phyloP scores from a whole-genome alignment of 2,113 vertebrate species.

The Myxocyprinus asiaticus region DNA sequence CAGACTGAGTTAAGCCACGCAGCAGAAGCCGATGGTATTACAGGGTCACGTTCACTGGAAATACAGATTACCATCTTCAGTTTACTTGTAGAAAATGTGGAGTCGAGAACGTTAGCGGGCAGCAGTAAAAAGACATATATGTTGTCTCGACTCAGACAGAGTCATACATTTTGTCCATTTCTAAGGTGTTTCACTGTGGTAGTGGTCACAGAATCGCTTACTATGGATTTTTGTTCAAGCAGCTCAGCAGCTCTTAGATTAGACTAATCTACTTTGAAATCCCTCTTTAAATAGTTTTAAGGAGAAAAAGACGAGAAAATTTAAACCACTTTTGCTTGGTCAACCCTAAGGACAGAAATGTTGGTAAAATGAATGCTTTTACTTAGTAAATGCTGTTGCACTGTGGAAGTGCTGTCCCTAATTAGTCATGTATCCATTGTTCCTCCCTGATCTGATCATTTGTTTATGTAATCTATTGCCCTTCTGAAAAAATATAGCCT shows the following conservation, averaged over 20 bases:
- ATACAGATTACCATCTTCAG: slow-evolving; percentile 10
- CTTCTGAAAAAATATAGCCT: slow-evolving; percentile 5
- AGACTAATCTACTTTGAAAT: slow-evolving; percentile 50
- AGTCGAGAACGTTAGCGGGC: background rate
- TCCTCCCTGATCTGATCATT: slow-evolving; percentile 39
- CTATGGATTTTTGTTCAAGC: slow-evolving; percentile 43
- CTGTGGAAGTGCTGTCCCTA: background rate
- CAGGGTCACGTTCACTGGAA: slow-evolving; percentile 9
- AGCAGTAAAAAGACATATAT: background rate
- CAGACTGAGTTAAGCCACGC: slow-evolving; percentile 5
- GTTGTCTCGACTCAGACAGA: background rate
- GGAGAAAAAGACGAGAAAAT: slow-evolving; percentile 15
- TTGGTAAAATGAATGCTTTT: background rate
- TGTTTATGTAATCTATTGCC: slow-evolving; percentile 28
- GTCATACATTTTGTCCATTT: background rate
- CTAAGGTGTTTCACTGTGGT: too few relatives aligned
- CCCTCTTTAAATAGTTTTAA: slow-evolving; percentile 44
- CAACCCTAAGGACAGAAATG: background rate
- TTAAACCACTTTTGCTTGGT: background rate
- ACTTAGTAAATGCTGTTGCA: background rate
- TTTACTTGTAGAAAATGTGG: background rate
- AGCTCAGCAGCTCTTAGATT: slow-evolving; percentile 35
- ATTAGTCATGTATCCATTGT: background rate
- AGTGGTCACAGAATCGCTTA: background rate
- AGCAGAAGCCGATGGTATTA: slow-evolving; percentile 4